Percentiles rank a stretch among this genome's conserved stretches.
phyloP scores from a whole-genome alignment of 1,140 invertebrate genomes.

The Cecropterus lyciades region DNA sequence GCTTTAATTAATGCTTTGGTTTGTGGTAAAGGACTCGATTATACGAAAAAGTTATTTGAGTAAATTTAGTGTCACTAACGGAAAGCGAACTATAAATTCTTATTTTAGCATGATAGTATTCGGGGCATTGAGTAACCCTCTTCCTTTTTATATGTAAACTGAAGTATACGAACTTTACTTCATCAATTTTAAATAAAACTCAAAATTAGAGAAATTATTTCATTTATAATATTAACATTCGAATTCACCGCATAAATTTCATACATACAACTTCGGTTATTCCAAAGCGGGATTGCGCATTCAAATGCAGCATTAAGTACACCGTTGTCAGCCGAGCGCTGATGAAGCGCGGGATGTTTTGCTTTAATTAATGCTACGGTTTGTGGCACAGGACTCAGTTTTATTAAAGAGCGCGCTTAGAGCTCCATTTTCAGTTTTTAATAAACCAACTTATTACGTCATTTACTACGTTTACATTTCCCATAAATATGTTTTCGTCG shows the following conservation, averaged over 20 bases:
- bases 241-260: constrained; percentile 14
- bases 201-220: not conserved
- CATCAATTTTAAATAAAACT: too few relatives aligned
- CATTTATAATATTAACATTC: not conserved
- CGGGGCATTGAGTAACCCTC: too few relatives aligned
- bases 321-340: constrained; percentile 27
- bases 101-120: too few relatives aligned
- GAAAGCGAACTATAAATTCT: too few relatives aligned
- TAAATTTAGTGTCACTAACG: too few relatives aligned
- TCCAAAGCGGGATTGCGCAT: constrained; percentile 9
- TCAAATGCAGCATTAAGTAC: constrained; percentile 34
- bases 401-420: constrained; percentile 28
- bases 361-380: constrained; percentile 41
- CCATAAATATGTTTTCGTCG: too few relatives aligned
- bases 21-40: constrained; percentile 26
- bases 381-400: constrained; percentile 27
- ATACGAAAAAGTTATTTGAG: constrained; percentile 33
- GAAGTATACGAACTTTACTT: too few relatives aligned
- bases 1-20: constrained; percentile 41
- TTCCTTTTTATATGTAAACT: too few relatives aligned
- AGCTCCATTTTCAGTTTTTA: too few relatives aligned
- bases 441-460: too few relatives aligned
- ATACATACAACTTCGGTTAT: not conserved
- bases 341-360: constrained; percentile 36
- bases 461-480: too few relatives aligned